phyloP scores from a whole-genome alignment of 2,888 invertebrate species.

The Erebia ligea region DNA sequence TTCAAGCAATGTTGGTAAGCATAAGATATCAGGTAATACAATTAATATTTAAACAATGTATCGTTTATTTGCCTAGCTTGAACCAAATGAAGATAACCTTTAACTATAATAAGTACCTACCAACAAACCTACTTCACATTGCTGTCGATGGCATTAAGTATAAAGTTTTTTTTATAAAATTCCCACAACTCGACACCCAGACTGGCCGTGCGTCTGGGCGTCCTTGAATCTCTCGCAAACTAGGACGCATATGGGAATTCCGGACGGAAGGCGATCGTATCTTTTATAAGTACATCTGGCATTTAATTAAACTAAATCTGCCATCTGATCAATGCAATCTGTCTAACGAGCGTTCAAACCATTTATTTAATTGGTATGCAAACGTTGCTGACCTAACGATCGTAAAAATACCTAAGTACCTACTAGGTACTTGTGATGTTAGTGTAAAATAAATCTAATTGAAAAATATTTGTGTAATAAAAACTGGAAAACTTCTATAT shows the following conservation, averaged over 20 bases:
- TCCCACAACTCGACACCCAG: conserved; percentile 17
- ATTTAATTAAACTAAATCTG: conserved; percentile 30
- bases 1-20: too few relatives aligned
- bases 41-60: background rate
- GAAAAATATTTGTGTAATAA: background rate
- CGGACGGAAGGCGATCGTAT: conserved; percentile 35
- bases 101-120: background rate
- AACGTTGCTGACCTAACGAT: conserved; percentile 6
- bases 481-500: too few relatives aligned
- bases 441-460: background rate
- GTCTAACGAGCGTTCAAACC: conserved; percentile 8
- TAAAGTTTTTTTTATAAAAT: conserved; percentile 14
- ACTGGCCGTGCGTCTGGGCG: conserved; percentile 23
- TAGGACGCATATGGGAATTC: conserved; percentile 38
- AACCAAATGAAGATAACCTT: background rate
- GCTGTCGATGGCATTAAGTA: conserved; percentile 16
- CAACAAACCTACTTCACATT: background rate
- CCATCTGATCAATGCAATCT: conserved; percentile 24
- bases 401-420: background rate
- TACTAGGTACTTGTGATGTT: background rate
- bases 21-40: too few relatives aligned
- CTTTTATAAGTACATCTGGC: conserved; percentile 31
- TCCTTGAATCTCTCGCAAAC: conserved; percentile 31
- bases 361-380: conserved; percentile 18
- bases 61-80: background rate